Percentiles rank a stretch among this genome's conserved stretches.
Conservation (phyloP, 2,113 vertebrate genomes). For the Platysternon megacephalum region DNA sequence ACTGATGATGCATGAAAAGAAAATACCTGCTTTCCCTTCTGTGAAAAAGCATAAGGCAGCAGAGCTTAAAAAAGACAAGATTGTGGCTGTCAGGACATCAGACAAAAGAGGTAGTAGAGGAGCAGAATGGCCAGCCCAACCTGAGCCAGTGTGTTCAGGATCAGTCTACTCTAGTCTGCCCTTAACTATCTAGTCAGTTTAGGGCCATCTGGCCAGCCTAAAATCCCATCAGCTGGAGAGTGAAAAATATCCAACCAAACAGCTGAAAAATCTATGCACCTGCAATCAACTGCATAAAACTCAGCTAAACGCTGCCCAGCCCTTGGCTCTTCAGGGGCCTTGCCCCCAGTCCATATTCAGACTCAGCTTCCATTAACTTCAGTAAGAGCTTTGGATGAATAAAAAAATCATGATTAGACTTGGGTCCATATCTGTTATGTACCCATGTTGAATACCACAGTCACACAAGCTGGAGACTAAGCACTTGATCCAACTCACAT, state of each 20-base stretch:
- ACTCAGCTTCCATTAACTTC: not conserved
- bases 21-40: not conserved
- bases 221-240: not conserved
- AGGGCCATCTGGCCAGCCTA: not conserved
- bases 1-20: not conserved
- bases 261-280: conserved; percentile 40
- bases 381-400: rapidly evolving
- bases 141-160: not conserved
- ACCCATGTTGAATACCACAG: not conserved
- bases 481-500: not conserved
- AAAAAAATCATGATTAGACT: not conserved
- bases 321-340: conserved; percentile 7
- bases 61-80: not conserved
- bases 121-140: not conserved
- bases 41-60: not conserved
- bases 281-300: not conserved
- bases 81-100: not conserved
- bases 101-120: not conserved
- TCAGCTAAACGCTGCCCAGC: conserved; percentile 3
- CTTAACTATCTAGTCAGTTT: not conserved
- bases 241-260: not conserved
- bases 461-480: not conserved
- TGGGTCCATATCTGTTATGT: not conserved
- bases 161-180: not conserved
- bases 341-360: not conserved